Evolutionary conservation across 2,797 vertebrate genomes (phyloP), one percentile per base, ranked within the genome.

Genomic region (Helicolenus hilgendorfi): DNA sequence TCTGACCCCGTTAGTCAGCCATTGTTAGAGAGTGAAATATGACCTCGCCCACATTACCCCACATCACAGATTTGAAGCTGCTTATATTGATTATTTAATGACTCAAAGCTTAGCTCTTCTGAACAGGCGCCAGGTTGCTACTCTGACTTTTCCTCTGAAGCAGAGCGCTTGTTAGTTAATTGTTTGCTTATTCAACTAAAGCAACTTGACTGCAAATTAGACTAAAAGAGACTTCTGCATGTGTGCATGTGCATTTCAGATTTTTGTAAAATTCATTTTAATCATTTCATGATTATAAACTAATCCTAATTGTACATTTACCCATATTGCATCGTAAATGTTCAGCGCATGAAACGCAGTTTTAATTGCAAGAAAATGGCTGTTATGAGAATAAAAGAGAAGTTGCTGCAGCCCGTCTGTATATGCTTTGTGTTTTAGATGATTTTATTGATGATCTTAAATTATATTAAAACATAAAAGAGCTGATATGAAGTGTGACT

Each of bases 11-110:
- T 88, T 88, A 70, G 72, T 91, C 80, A 84, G 68, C 77, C 79
- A 84, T 87, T 94, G 85, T 96, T 82, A 65, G 87, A 89, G 31
- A 90, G 73, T 81, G 72, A 90, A 94, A 93, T 75, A 65, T 65
- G 75, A 90, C 71, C 69, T 62, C 2, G 36, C 69, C 65, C 33
- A 83, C 71, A 85, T 85, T 69, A 83, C 86, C 60, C 59, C 31
- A 75, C 33, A 65, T 60, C 68, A 14, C 6, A 76, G 67, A 81
- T 74, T 87, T 65, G 11, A 86, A 72, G 26, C 59, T 36, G 20
- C 65, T 87, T 71, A 11, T 84, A 38, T 60, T 22, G 31, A 72
- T 67, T 38, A 10, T 79, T 79, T 74, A 67, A 70, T 72, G 59
- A 78, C 29, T 1, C 13, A 41, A 53, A 71, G 22, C n/a, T 41